A percentile compares a stretch with the other conserved stretches of the same genome.
These are phyloP conservation scores for Oreochromis tanganicae DNA, from an alignment of 2,113 vertebrate genomes.

Conservation along the genomic window DNA sequence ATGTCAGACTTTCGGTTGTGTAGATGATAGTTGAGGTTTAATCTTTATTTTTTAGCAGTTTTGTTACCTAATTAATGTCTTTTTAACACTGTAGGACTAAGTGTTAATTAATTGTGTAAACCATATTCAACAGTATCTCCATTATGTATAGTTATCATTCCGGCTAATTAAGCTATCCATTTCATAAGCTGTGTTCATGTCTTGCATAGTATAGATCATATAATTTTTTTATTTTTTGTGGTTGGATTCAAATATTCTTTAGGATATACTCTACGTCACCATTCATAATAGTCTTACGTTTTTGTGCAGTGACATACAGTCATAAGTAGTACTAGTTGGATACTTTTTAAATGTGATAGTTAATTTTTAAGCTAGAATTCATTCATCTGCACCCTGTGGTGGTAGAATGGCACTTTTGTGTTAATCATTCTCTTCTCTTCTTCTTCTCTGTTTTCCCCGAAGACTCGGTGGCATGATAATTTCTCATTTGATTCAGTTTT, in stretches of 20 bases:
- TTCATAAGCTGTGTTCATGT: neutral
- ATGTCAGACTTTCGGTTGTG: neutral
- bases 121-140: neutral
- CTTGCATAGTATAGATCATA: neutral
- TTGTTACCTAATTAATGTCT: neutral
- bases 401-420: neutral
- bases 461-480: conserved; percentile 58
- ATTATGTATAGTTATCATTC: neutral
- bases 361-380: conserved; percentile 25
- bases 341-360: conserved; percentile 11
- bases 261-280: neutral
- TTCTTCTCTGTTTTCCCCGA: conserved; percentile 49
- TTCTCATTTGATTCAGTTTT: conserved; percentile 68
- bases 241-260: neutral
- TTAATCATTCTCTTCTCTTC: conserved; percentile 40
- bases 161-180: neutral
- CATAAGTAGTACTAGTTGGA: neutral
- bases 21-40: neutral
- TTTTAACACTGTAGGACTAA: neutral
- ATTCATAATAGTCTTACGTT: neutral
- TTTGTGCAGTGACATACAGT: neutral
- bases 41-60: neutral
- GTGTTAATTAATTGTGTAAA: neutral
- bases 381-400: conserved; percentile 14
- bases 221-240: neutral